phyloP scores from a whole-genome alignment of 2,113 vertebrate species.

The Guaruba guarouba region DNA sequence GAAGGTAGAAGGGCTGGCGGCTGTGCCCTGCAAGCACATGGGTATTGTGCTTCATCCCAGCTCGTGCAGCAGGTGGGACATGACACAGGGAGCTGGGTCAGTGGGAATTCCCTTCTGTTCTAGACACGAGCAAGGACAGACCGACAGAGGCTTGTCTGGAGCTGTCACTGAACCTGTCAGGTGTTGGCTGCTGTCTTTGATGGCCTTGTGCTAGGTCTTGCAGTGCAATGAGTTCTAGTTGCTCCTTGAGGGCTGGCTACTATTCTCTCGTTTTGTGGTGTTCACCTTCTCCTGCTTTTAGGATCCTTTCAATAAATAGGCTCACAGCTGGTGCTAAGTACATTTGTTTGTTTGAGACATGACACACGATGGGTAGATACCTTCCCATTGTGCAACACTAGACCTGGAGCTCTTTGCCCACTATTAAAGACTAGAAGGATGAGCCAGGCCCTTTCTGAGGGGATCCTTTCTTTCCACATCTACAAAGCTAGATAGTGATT shows the following conservation, averaged over 20 bases:
- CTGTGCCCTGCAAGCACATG: background rate
- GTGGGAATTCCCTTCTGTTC: background rate
- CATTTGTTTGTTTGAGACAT: background rate
- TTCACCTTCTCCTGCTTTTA: background rate
- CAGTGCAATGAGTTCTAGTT: background rate
- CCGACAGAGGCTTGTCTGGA: background rate
- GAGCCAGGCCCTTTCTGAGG: background rate
- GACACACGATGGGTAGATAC: background rate
- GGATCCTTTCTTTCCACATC: background rate
- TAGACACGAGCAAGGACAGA: fast-evolving
- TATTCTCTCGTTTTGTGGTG: background rate
- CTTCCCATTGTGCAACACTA: background rate
- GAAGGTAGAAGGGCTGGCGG: background rate
- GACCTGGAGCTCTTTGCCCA: background rate
- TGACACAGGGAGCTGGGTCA: background rate
- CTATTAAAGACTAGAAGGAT: background rate
- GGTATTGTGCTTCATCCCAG: too few species aligned
- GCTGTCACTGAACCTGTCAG: background rate
- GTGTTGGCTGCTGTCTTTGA: background rate
- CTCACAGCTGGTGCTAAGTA: background rate
- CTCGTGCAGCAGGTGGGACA: fast-evolving
- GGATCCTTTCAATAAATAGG: background rate
- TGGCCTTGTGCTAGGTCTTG: background rate
- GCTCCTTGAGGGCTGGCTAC: background rate
- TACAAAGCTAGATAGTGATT: background rate